phyloP scores from a whole-genome alignment of 2,888 invertebrate species.

The Didymodactylos carnosus region DNA sequence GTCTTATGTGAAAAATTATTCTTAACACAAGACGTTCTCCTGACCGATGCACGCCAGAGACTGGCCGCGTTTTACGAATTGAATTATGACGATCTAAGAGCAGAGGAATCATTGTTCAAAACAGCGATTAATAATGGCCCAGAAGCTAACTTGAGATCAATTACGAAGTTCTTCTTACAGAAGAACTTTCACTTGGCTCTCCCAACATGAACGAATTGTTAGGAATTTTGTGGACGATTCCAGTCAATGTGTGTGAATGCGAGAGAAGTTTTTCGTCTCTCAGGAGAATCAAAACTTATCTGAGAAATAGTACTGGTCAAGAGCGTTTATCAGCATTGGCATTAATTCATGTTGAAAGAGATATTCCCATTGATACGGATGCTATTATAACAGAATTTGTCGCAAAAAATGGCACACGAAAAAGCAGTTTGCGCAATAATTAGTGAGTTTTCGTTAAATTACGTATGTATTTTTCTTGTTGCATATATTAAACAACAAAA shows the following conservation, averaged over 20 bases:
- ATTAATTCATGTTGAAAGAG: background rate
- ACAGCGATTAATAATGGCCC: too few species aligned
- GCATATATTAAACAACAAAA: background rate
- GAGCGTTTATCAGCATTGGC: background rate
- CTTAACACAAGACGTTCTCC: too few species aligned
- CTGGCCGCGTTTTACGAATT: too few species aligned
- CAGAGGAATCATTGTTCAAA: too few species aligned
- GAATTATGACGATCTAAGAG: too few species aligned
- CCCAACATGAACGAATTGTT: background rate
- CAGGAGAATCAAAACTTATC: background rate
- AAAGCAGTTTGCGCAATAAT: too few species aligned
- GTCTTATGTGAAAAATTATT: too few species aligned
- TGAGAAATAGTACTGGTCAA: background rate
- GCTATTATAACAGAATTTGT: background rate
- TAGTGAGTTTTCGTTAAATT: background rate
- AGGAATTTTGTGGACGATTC: background rate
- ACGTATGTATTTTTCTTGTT: background rate
- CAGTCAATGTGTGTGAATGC: background rate
- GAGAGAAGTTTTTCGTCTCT: background rate
- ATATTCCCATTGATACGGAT: background rate
- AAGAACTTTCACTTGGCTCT: too few species aligned
- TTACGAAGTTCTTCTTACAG: too few species aligned
- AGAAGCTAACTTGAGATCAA: too few species aligned
- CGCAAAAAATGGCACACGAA: background rate
- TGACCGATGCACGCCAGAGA: too few species aligned